These are phyloP conservation scores for Rhabdomys pumilio DNA, from an alignment of 2,797 vertebrate genomes.

Conservation along the genomic window DNA sequence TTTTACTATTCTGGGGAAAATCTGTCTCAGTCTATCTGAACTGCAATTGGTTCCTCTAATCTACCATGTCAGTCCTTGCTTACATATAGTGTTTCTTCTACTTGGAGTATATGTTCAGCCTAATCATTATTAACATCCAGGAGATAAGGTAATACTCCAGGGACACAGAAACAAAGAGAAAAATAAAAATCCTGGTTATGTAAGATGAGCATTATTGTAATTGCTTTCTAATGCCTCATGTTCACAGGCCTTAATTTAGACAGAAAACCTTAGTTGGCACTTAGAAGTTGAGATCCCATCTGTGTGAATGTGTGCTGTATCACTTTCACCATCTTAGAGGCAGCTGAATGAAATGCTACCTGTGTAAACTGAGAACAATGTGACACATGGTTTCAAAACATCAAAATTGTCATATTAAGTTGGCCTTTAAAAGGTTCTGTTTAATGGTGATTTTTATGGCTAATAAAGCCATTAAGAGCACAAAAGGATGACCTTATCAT, in stretches of 20 bases:
- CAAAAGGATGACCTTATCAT: conserved; percentile 59
- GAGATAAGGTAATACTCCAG: background rate
- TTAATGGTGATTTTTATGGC: conserved; percentile 57
- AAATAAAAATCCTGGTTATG: background rate
- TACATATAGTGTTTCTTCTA: background rate
- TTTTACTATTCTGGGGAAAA: conserved; percentile 52
- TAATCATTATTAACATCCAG: background rate
- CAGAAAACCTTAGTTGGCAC: conserved; percentile 38
- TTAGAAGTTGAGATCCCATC: background rate
- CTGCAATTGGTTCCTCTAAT: background rate
- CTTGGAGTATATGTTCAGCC: background rate
- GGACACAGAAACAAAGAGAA: background rate
- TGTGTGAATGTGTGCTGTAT: background rate
- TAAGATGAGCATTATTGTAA: background rate
- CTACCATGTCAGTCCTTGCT: conserved; percentile 6
- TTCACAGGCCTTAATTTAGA: background rate
- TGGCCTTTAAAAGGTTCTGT: conserved; percentile 43
- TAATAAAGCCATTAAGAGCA: conserved; percentile 70
- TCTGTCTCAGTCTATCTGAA: background rate
- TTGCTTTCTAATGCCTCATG: conserved; percentile 18
- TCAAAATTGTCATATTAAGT: conserved; percentile 58
- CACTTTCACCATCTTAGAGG: background rate
- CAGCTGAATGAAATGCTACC: background rate
- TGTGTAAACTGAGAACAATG: conserved; percentile 43
- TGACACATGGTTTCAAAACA: background rate